phyloP scores from a whole-genome alignment of 2,797 vertebrate species.

The Sternotherus odoratus region DNA sequence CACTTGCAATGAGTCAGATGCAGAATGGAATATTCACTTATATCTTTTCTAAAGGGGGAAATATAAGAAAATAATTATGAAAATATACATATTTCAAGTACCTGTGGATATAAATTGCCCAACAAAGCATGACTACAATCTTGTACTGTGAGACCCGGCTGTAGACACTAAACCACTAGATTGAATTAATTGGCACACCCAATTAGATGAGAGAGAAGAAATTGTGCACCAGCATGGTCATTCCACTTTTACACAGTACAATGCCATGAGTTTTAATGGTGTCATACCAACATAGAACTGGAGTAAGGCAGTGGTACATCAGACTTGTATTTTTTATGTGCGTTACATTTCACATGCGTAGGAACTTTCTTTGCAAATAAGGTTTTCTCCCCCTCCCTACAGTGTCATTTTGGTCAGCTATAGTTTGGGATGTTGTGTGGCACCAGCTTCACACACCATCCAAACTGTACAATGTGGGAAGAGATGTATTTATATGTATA shows the following conservation, averaged over 20 bases:
- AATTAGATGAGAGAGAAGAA: neutral
- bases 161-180: neutral
- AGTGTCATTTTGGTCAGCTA: slow-evolving; percentile 10
- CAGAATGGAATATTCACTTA: slow-evolving; percentile 27
- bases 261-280: neutral
- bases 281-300: neutral
- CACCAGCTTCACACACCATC: neutral
- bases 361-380: neutral
- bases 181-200: neutral
- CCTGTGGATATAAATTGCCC: neutral
- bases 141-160: neutral
- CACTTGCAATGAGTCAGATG: neutral
- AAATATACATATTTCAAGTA: neutral
- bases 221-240: neutral
- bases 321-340: neutral
- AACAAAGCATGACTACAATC: neutral
- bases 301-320: neutral
- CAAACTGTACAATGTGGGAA: neutral
- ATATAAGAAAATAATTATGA: neutral
- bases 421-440: neutral
- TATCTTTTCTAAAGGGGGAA: slow-evolving; percentile 29
- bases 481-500: neutral
- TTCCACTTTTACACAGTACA: neutral
- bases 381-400: neutral
- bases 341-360: neutral